phyloP scores from a whole-genome alignment of 2,888 invertebrate genomes.

The Drosophila mimetica region DNA sequence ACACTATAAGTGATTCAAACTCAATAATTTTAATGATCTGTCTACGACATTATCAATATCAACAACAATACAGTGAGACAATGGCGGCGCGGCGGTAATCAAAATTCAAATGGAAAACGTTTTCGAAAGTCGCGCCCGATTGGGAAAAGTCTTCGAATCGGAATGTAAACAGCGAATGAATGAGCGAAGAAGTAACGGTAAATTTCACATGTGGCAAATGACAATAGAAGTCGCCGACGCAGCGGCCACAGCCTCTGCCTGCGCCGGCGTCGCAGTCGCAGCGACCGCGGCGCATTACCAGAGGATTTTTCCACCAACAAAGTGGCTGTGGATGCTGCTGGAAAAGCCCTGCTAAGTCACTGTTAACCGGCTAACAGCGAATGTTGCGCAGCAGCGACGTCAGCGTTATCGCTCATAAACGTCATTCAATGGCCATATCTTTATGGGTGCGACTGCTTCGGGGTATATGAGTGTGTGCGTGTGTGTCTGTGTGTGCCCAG shows the following conservation, averaged over 20 bases:
- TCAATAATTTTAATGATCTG: not conserved
- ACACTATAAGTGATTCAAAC: not conserved
- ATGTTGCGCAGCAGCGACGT: slow-evolving; percentile 34
- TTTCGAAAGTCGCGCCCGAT: slow-evolving; percentile 32
- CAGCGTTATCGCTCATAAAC: slow-evolving; percentile 74
- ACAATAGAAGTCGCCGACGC: slow-evolving; percentile 64
- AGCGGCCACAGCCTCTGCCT: slow-evolving; percentile 28
- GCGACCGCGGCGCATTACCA: slow-evolving; percentile 35
- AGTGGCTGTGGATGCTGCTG: slow-evolving; percentile 62
- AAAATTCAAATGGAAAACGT: slow-evolving; percentile 5
- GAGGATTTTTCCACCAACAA: slow-evolving; percentile 26
- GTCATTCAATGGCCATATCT: slow-evolving; percentile 78
- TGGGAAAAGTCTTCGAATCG: slow-evolving; percentile 52
- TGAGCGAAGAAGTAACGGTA: slow-evolving; percentile 80
- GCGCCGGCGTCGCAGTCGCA: slow-evolving; percentile 35
- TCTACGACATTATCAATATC: not conserved
- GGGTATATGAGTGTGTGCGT: slow-evolving; percentile 42
- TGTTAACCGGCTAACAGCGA: slow-evolving; percentile 36
- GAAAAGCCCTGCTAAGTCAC: slow-evolving; percentile 52
- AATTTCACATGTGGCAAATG: slow-evolving; percentile 80
- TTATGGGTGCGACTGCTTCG: slow-evolving; percentile 34
- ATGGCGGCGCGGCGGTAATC: not conserved
- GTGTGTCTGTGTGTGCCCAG: slow-evolving; percentile 55
- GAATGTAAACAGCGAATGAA: slow-evolving; percentile 82
- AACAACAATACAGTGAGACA: not conserved